Evolutionary conservation across 2,797 vertebrate genomes (phyloP), one percentile per base, ranked within the genome.

Genomic region (Sebastes goodei): DNA sequence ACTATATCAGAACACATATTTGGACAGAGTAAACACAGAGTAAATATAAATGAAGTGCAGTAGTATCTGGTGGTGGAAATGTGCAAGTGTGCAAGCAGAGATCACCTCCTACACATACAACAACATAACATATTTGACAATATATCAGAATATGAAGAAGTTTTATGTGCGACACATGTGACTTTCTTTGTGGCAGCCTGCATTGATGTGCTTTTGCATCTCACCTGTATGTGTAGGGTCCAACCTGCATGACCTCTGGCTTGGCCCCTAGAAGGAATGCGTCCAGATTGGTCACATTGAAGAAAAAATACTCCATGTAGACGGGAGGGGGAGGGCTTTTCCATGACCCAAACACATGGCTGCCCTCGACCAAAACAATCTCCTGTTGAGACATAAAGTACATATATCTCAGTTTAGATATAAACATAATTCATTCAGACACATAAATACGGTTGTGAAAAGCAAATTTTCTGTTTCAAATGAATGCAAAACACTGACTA

Each of bases 301-400:
- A 96, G 90, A 97, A 96, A 86, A 93, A 97, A 67, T 80, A 96
- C 92, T 96, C 89, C 95, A 96, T 96, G 87, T 88, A 96, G 55
- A 96, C 94, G 0, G 96, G 95, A 68, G 95, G 94, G 33, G 96
- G 96, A 7, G 96, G 96, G 27, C 27, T 89, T 82, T 96, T 96
- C 96, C 96, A 97, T 25, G 95, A 91, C 33, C 89, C 90, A 60
- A 96, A 96, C 72, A 96, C 94, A 11, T 93, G 95, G 75, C 95
- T 96, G 57, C 96, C 94, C 73, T 96, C 93, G 0, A 94, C 95
- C 86, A 97, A 90, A 55, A 96, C 95, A 23, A 96, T 90, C 75
- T 96, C 95, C 96, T 97, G 91, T 71, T 74, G 67, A 86, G 66
- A 86, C 71, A 91, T 7, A 46, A 67, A 52, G 30, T 6, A 46